Conservation (phyloP, 1,140 invertebrate species). For the Halotydeus destructor region DNA sequence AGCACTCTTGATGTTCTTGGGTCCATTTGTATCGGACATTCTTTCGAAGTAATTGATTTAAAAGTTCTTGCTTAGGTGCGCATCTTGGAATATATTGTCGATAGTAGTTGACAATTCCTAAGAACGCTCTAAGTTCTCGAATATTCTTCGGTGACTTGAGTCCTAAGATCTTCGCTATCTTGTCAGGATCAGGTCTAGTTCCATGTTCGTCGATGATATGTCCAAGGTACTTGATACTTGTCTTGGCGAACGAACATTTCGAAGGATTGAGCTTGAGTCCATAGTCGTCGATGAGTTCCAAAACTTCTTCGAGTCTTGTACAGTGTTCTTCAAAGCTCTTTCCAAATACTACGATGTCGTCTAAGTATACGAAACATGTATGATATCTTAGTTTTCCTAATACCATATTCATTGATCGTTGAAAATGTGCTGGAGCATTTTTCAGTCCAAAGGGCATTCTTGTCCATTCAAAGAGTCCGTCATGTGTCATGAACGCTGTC, state of each 20-base stretch:
- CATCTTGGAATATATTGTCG: slow-evolving; percentile 21
- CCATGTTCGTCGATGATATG: slow-evolving; percentile 20
- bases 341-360: slow-evolving; percentile 18
- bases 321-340: slow-evolving; percentile 14
- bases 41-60: background rate
- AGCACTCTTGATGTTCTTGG: background rate
- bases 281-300: slow-evolving; percentile 3
- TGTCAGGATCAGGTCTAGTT: slow-evolving; percentile 23
- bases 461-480: slow-evolving; percentile 11
- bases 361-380: slow-evolving; percentile 15
- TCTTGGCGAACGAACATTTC: slow-evolving; percentile 14
- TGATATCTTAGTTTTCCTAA: slow-evolving; percentile 6
- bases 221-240: slow-evolving; percentile 15
- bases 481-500: slow-evolving; percentile 10
- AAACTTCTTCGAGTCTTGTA: background rate
- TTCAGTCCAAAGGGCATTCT: slow-evolving; percentile 17
- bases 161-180: slow-evolving; percentile 22
- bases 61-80: background rate
- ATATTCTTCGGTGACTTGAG: slow-evolving; percentile 21
- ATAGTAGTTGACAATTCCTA: slow-evolving; percentile 28
- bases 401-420: slow-evolving; percentile 16
- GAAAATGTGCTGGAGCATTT: slow-evolving; percentile 19
- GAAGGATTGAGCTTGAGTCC: slow-evolving; percentile 15
- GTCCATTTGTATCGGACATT: background rate
- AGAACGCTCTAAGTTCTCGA: slow-evolving; percentile 25